Percentiles rank a stretch among this genome's conserved stretches.
Evolutionary conservation across 2,113 vertebrate species (phyloP).

Genomic region (Mustelus asterias): DNA sequence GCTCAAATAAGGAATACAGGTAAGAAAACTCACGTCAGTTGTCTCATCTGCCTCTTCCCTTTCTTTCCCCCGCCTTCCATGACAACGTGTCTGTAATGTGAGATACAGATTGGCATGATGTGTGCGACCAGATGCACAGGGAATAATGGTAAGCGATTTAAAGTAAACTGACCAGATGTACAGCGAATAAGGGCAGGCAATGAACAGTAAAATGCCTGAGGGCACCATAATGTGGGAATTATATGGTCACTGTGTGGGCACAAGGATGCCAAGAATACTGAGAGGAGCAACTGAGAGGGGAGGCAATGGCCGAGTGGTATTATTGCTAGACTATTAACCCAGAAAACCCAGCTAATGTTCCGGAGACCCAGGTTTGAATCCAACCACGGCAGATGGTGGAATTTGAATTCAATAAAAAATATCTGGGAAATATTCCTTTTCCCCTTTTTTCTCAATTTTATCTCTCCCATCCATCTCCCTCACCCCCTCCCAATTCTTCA

Average conservation of each 20-base stretch:
- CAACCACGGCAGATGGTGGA: no score
- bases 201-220: neutral
- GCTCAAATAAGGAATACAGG: neutral
- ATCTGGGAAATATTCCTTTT: no score
- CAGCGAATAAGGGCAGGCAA: neutral
- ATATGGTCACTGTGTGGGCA: neutral
- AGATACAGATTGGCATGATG: neutral
- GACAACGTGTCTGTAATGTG: neutral
- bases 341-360: no score
- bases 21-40: neutral
- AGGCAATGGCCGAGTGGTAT: no score
- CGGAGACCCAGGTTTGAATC: no score
- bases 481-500: no score
- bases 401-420: no score
- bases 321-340: no score
- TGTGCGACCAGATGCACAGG: neutral
- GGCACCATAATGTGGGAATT: neutral
- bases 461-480: no score
- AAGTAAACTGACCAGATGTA: neutral
- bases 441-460: no score
- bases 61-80: neutral
- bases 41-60: no score
- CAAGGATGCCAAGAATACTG: neutral
- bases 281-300: neutral
- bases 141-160: neutral